Conservation (phyloP, 64 coral and sea anemone genomes). For the Anthopleura sola region DNA sequence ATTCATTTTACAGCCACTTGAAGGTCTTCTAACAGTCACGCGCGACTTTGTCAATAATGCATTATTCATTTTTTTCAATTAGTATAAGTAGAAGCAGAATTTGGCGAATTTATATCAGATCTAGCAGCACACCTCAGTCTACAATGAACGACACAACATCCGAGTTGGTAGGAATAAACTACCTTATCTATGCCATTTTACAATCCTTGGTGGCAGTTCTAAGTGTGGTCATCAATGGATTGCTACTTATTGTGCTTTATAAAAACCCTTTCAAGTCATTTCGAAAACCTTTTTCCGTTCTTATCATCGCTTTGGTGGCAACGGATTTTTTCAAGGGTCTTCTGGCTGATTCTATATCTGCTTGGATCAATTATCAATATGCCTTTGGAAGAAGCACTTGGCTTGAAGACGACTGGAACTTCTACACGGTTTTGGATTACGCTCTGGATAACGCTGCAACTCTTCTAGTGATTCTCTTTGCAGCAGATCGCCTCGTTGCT, state of each 20-base stretch:
- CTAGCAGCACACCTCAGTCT: no score
- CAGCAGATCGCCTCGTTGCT: neutral
- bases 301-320: neutral
- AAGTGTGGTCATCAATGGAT: neutral
- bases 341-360: neutral
- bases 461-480: neutral
- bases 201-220: neutral
- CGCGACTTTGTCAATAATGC: neutral
- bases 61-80: neutral
- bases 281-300: constrained; percentile 1
- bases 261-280: constrained; percentile 6
- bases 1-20: neutral
- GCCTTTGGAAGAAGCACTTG: constrained; percentile 5
- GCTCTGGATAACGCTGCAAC: constrained; percentile 4
- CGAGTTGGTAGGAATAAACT: neutral
- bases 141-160: neutral
- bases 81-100: neutral
- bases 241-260: neutral
- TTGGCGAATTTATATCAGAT: no score
- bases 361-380: constrained; percentile 3
- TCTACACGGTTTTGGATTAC: neutral
- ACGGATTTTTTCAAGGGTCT: constrained; percentile 8
- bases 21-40: neutral
- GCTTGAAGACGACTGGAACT: constrained; percentile 6
- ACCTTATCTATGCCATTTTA: neutral